Base-by-base conservation (phyloP, 2,888 invertebrate species). In the Amiota mariae region DNA sequence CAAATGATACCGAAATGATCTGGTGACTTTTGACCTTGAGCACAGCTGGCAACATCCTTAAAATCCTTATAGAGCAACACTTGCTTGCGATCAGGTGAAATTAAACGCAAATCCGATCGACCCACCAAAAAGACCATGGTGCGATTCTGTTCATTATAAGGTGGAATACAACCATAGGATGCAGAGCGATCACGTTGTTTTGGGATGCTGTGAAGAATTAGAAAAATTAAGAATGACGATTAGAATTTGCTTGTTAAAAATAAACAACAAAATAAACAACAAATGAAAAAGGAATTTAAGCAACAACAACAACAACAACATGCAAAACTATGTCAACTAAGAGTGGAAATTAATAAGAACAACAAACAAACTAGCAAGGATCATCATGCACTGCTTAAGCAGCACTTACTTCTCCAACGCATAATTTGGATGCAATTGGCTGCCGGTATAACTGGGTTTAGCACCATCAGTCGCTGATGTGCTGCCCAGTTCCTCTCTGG, bases 1-100 rank as follows among this genome's bases (percentile, higher is more conserved):
- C 97, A 97, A 66, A 98, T 96, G 85, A 98, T 97, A 0, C 98
- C 98, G 88, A 98, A 98, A 86, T 98, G 96, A 79, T 97, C 97
- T 57, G 93, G 91, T 86, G 94, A 94, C 76, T 91, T 91, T n/a
- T 94, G 91, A 0, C 98, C 98, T 85, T 96, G 94, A 2, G 96
- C 94, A 81, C 97, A 97, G 79, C 95, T 95, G 1, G 96, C 94
- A 12, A 98, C 95, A 86, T 98, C 97, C 84, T 94, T 95, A 85
- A 98, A 94, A 63, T 94, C 94, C 78, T 97, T 95, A 84, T 97
- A 96, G 9, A 98, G 92, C 9, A 98, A 91, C 12, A 97, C 94
- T 83, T 96, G 95, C 86, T 98, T 98, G 74, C 96, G 93, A 87
- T 98, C 98, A 0, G 97, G 97, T 83, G 97, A 97, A 78, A 98